These are phyloP conservation scores for Noctua janthe DNA, from an alignment of 2,888 invertebrate genomes.

Conservation along the genomic window DNA sequence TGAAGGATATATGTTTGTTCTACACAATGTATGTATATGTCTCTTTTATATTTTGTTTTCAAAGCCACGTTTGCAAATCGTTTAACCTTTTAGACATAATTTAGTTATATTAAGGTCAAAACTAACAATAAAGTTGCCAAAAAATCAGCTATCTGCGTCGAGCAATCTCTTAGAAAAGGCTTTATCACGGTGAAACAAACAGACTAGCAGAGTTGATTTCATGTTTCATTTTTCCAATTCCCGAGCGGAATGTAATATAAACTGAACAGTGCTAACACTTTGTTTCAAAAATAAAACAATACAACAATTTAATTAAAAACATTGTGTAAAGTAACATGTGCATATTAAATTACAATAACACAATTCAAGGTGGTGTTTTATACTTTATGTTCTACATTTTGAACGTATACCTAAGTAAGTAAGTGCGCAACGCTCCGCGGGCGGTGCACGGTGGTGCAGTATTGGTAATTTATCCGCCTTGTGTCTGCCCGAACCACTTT, in stretches of 20 bases:
- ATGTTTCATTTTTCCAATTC: conserved; percentile 61
- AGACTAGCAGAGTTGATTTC: conserved; percentile 50
- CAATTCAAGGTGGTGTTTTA: conserved; percentile 23
- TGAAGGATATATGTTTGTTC: conserved; percentile 7
- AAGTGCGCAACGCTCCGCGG: neutral
- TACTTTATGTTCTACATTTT: conserved; percentile 33
- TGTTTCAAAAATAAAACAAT: conserved; percentile 47
- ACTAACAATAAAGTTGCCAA: conserved; percentile 42
- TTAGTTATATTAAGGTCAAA: conserved; percentile 36
- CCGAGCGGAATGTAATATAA: conserved; percentile 40
- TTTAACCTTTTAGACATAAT: conserved; percentile 36
- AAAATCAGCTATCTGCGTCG: conserved; percentile 36
- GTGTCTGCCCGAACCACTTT: conserved; percentile 62
- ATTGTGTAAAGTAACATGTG: conserved; percentile 22
- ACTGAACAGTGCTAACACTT: conserved; percentile 43
- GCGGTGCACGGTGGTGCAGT: conserved; percentile 24
- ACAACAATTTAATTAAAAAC: conserved; percentile 49
- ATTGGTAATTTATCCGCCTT: conserved; percentile 68
- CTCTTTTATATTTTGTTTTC: conserved; percentile 29
- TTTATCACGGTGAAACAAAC: conserved; percentile 48
- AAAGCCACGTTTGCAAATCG: conserved; percentile 27
- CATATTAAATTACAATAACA: conserved; percentile 44
- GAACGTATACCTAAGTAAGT: conserved; percentile 1
- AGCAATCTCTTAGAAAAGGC: conserved; percentile 42
- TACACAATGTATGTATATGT: neutral